A percentile compares a stretch with the other conserved stretches of the same genome.
These are phyloP conservation scores for Microhierax caerulescens DNA, from an alignment of 2,797 vertebrate species.

Conservation along the genomic window DNA sequence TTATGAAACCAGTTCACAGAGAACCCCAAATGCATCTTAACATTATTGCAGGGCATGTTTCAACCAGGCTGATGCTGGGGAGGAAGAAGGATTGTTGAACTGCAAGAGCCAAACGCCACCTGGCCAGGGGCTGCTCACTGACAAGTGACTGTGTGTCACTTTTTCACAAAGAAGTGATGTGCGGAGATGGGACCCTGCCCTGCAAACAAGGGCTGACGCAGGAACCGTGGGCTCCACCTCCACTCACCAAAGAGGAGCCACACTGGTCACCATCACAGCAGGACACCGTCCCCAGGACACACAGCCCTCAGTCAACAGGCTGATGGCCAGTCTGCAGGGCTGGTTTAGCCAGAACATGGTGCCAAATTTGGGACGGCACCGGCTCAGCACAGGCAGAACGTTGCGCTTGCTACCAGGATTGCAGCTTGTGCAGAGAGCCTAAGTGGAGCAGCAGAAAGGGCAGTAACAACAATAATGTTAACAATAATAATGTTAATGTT, in stretches of 20 bases:
- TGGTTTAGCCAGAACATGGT: background rate
- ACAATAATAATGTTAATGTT: no score
- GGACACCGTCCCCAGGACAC: background rate
- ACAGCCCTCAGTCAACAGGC: background rate
- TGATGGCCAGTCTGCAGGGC: background rate
- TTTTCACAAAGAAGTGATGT: background rate
- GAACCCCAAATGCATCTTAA: accelerated
- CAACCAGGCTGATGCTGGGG: background rate
- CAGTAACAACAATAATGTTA: no score
- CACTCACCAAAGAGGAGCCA: background rate
- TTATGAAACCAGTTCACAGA: background rate
- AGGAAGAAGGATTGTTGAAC: background rate
- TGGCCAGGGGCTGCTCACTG: background rate
- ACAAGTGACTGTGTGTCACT: background rate
- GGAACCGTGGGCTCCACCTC: background rate
- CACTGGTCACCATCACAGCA: accelerated
- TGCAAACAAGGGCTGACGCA: accelerated
- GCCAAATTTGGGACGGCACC: background rate
- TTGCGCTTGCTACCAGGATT: background rate
- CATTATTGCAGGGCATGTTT: background rate
- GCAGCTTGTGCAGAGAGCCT: background rate
- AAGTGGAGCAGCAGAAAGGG: background rate
- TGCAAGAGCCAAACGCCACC: background rate
- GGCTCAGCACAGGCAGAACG: background rate
- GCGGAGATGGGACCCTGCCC: background rate